These are phyloP conservation scores for Harpalus rubripes DNA, from an alignment of 2,888 invertebrate genomes.

Conservation along the genomic window DNA sequence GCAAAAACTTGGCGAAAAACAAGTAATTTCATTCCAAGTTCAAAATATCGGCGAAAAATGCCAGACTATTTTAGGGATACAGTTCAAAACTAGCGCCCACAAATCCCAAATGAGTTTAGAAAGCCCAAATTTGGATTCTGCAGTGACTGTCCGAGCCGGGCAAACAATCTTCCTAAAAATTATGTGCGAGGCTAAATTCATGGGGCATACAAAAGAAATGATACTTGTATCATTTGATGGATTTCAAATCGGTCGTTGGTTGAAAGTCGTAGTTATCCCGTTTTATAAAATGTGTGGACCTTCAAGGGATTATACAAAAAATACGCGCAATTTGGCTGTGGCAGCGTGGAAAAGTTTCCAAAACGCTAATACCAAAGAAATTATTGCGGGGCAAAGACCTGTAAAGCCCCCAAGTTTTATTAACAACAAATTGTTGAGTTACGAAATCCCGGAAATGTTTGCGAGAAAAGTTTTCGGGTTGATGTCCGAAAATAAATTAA, in stretches of 20 bases:
- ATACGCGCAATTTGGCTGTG: slow-evolving; percentile 63
- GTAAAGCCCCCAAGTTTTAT: slow-evolving; percentile 82
- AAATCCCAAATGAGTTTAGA: slow-evolving; percentile 77
- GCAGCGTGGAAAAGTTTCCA: slow-evolving; percentile 38
- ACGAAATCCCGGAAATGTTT: slow-evolving; percentile 77
- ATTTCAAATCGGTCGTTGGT: slow-evolving; percentile 79
- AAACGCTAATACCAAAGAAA: slow-evolving; percentile 61
- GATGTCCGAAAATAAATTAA: slow-evolving; percentile 75
- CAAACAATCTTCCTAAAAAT: slow-evolving; percentile 78
- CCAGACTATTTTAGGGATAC: slow-evolving; percentile 78
- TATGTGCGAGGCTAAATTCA: slow-evolving; percentile 80
- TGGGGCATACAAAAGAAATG: slow-evolving; percentile 82
- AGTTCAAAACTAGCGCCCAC: slow-evolving; percentile 77
- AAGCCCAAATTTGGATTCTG: slow-evolving; percentile 75
- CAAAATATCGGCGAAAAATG: slow-evolving; percentile 76
- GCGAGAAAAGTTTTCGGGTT: slow-evolving; percentile 74
- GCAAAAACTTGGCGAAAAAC: slow-evolving; percentile 76
- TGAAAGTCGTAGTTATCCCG: slow-evolving; percentile 78
- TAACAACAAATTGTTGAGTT: slow-evolving; percentile 78
- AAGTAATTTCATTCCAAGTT: slow-evolving; percentile 78
- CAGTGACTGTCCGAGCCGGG: slow-evolving; percentile 76
- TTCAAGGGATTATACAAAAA: not conserved
- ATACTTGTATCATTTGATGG: slow-evolving; percentile 81
- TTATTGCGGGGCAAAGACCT: slow-evolving; percentile 79
- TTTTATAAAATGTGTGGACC: not conserved